Base-by-base conservation (phyloP, 2,888 invertebrate species). In the Empis livida region DNA sequence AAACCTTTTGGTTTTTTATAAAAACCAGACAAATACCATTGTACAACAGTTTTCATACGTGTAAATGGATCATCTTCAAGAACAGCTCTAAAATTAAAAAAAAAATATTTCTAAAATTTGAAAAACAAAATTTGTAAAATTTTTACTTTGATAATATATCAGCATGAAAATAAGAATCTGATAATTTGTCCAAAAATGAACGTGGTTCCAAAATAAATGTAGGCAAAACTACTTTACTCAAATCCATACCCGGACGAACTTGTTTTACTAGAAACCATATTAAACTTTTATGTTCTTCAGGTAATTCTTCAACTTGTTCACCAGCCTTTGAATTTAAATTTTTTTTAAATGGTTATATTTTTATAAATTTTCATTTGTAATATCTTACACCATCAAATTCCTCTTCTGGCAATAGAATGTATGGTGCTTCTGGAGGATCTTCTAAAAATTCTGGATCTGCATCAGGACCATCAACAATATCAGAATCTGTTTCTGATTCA, bases 221-320 rank as follows among this genome's bases (percentile, higher is more conserved):
- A 0, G 94, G 94, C 55, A 95, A 72, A 13, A 93, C 92, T 41
- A 95, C 88, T 54, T 68, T 69, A 56, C 78, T 74, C 30, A 95
- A 72, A 72, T 95, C 95, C 95, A 95, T 95, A 43, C 95, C 95
- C 1, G 94, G 93, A 14, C 93, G 77, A 32, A 93, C 90, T 76
- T 95, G 95, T 70, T 95, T 95, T 60, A 95, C 77, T 37, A 95
- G 75, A 63, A 86, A 88, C 94, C 95, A 95, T 57, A 95, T 84
- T 40, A 95, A 73, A 15, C 91, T 91, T 68, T 93, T 94, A 72
- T 95, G 92, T 67, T 95, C 94, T 48, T 95, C 94, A 0, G 85
- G 89, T 17, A 95, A 78, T 62, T 93, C 94, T 62, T 94, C 89
- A 2, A 92, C 87, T 61, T 93, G 82, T 61, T 86, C 87, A 0